Evolutionary conservation across 2,113 vertebrate species (phyloP), one percentile per base, ranked within the genome.

Genomic region (Corydoras maculifer): DNA sequence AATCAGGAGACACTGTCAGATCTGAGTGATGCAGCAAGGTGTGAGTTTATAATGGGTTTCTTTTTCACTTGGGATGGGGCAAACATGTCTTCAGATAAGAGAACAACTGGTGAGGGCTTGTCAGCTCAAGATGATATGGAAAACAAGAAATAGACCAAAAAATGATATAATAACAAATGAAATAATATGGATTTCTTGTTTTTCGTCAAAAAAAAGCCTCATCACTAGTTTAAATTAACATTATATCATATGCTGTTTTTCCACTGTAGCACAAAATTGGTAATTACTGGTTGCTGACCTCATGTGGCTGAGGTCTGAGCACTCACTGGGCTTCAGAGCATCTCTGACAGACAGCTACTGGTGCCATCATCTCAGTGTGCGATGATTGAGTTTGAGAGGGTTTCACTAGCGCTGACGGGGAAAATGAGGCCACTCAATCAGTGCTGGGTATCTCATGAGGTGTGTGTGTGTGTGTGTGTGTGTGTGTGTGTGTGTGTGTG

Each of bases 1-100:
- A 71, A 51, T 71, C 63, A 68, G 32, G 48, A 71, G 13, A 68
- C n/a, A n/a, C 62, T 55, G 59, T 72, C 73, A 68, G 69, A 75
- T 64, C 60, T 69, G 65, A 70, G 64, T 64, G 64, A 70, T 35
- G 65, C 53, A 58, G 54, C 53, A 70, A 51, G 59, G 67, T 63
- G 58, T 30, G 68, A 35, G 68, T 68, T 18, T 68, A 53, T 59
- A 66, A 54, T 68, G 64, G 57, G 51, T 14, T 43, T 48, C 9
- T 55, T 70, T 35, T 43, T 3, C 10, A 49, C 51, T 65, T 65
- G 59, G 51, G 51, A 65, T 35, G 25, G 53, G 64, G 25, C 54
- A 8, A 29, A 53, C 32, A 48, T 4, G 29, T 48, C 25, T 65
- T 49, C 25, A 25, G 9, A 48, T 49, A 30, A 6, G 15, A 43